Base-by-base conservation (phyloP, 2,797 vertebrate genomes). In the Sardinella longiceps region DNA sequence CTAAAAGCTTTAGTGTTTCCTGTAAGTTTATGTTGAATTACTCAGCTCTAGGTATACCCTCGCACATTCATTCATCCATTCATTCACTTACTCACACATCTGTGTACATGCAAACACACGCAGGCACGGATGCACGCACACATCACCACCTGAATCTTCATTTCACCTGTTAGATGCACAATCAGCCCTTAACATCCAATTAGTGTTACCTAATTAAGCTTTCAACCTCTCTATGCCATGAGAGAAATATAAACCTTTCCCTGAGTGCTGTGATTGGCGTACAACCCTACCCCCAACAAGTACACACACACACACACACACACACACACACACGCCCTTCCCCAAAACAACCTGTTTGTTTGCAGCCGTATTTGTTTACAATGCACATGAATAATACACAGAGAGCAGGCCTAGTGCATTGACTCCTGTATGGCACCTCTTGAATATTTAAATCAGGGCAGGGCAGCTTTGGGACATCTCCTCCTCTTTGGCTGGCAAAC, bases 391-490 rank as follows among this genome's bases (percentile, higher is more conserved):
- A 39, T 37, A 77, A 39, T 43, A 43, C 43, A 77, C 33, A 9
- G 23, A 25, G 23, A n/a, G 70, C 9, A 23, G 70, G 70, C 70
- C 70, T 33, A 77, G 37, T 43, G 70, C 70, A 43, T 23, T 43
- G 70, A 77, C 70, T 77, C 70, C 70, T 77, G 18, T 20, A 39
- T 20, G 70, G 70, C 33, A 14, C 70, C 70, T 77, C 37, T 37
- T 77, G 70, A 37, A 77, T 77, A 77, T 77, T 77, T 77, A 77
- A 77, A 77, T 39, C 70, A 77, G 28, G 63, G 63, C 70, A 77
- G 28, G 63, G 28, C 63, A 37, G 63, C 63, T 77, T 1, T 39
- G 70, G 70, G 37, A 33, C 33, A 39, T 37, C 18, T 20, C 33
- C 70, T 39, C 33, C 70, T 77, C 70, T 77, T 39, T 77, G 70